These are phyloP conservation scores for Holocentrus rufus DNA, from an alignment of 2,797 vertebrate species.

Conservation along the genomic window DNA sequence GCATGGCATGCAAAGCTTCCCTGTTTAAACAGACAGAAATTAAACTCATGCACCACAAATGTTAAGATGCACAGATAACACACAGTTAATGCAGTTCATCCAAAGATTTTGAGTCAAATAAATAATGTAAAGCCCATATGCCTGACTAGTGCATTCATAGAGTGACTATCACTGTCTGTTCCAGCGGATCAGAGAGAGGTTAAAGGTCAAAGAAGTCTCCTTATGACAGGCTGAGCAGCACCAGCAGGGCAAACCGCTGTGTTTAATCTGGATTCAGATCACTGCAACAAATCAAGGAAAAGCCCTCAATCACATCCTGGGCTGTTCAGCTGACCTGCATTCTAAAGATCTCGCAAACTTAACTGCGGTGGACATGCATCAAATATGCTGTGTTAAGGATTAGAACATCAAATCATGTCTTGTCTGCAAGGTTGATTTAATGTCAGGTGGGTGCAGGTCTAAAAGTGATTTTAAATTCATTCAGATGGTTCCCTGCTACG, in stretches of 20 bases:
- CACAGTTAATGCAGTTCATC: background rate
- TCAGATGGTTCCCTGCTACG: no score
- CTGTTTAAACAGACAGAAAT: constrained; percentile 1
- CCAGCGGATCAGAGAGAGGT: background rate
- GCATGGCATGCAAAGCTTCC: background rate
- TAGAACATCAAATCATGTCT: constrained; percentile 1
- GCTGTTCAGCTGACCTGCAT: constrained; percentile 1
- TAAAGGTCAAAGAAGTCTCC: background rate
- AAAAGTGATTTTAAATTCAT: background rate
- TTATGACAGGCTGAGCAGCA: constrained; percentile 11
- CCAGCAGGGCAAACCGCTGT: constrained; percentile 9
- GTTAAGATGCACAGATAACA: background rate
- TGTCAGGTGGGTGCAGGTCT: background rate
- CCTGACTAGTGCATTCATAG: background rate
- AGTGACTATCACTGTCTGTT: background rate
- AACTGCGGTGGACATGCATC: background rate
- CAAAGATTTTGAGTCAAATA: no score
- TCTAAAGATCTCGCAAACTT: background rate
- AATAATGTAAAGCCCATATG: no score
- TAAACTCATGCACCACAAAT: background rate
- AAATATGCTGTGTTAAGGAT: background rate
- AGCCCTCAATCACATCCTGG: constrained; percentile 16
- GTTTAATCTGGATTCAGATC: constrained; percentile 22
- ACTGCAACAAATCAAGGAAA: constrained; percentile 12
- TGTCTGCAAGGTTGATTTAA: constrained; percentile 20